Evolutionary conservation across 64 coral and sea anemone genomes (phyloP).

Genomic region (Exaiptasia diaphana): DNA sequence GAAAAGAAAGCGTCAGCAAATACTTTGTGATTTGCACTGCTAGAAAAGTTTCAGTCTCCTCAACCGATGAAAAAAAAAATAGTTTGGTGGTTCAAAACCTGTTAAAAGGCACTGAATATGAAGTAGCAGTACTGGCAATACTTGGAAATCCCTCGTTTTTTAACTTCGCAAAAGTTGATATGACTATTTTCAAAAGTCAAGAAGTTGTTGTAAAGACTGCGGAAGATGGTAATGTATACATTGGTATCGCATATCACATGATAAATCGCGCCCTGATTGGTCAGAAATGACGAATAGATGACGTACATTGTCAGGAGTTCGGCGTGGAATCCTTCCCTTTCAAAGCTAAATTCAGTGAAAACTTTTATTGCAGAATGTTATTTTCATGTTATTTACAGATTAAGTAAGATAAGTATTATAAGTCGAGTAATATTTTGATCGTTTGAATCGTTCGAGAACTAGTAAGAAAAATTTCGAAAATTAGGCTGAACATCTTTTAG

Average conservation of each 20-base stretch:
- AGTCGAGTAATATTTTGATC: too few relatives aligned
- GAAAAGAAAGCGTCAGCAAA: not conserved
- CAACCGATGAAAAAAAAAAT: not conserved
- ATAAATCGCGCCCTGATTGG: not conserved
- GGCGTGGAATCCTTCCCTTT: not conserved
- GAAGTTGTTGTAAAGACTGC: not conserved
- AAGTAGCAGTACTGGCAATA: not conserved
- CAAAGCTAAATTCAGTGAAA: not conserved
- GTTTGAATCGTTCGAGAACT: too few relatives aligned
- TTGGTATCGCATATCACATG: not conserved
- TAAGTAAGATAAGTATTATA: too few relatives aligned
- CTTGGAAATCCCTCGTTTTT: not conserved
- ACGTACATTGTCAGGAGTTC: too few relatives aligned
- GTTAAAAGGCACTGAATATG: not conserved
- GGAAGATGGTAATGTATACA: not conserved
- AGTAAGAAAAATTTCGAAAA: too few relatives aligned
- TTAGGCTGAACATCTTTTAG: too few relatives aligned
- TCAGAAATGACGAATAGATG: not conserved
- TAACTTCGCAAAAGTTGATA: not conserved
- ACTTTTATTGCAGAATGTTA: not conserved
- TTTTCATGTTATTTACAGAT: not conserved
- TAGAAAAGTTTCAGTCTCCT: not conserved
- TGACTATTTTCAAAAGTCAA: not conserved
- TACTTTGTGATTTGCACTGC: not conserved
- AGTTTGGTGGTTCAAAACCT: not conserved